phyloP scores from a whole-genome alignment of 1,140 invertebrate species.

The Schlechtendalia chinensis region DNA sequence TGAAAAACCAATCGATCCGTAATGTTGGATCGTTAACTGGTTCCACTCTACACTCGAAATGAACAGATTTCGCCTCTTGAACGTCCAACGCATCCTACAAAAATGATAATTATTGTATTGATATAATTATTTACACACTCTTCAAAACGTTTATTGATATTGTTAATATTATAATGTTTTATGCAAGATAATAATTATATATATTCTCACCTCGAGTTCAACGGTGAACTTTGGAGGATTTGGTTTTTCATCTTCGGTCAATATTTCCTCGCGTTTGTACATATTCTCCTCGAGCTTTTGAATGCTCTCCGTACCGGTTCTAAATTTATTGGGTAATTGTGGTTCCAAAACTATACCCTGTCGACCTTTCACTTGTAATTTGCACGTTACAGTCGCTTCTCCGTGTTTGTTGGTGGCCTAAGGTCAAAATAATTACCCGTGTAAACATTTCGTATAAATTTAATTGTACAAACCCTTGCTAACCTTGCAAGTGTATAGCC shows the following conservation, averaged over 20 bases:
- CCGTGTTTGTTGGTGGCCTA: slow-evolving; percentile 83
- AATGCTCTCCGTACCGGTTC: slow-evolving; percentile 81
- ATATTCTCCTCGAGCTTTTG: slow-evolving; percentile 86
- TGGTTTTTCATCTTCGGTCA: slow-evolving; percentile 77
- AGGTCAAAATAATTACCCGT: not conserved
- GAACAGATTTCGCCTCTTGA: slow-evolving; percentile 80
- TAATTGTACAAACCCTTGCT: slow-evolving; percentile 12
- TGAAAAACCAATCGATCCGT: slow-evolving; percentile 92
- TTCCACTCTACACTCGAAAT: slow-evolving; percentile 89
- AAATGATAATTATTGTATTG: too few species aligned
- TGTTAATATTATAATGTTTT: too few species aligned
- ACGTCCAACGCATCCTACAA: slow-evolving; percentile 63
- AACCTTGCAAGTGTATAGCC: slow-evolving; percentile 82
- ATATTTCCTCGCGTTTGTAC: slow-evolving; percentile 81
- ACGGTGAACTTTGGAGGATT: slow-evolving; percentile 82
- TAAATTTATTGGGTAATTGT: slow-evolving; percentile 83
- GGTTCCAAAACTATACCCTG: slow-evolving; percentile 87
- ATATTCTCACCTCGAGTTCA: slow-evolving; percentile 63
- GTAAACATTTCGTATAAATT: not conserved
- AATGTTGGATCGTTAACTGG: slow-evolving; percentile 82
- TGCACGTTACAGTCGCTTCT: slow-evolving; percentile 82
- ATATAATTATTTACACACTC: too few species aligned
- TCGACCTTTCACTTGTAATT: slow-evolving; percentile 77
- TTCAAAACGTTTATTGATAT: too few species aligned
- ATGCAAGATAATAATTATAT: too few species aligned